phyloP scores from a whole-genome alignment of 2,888 invertebrate genomes.

The Heliconius hortense region DNA sequence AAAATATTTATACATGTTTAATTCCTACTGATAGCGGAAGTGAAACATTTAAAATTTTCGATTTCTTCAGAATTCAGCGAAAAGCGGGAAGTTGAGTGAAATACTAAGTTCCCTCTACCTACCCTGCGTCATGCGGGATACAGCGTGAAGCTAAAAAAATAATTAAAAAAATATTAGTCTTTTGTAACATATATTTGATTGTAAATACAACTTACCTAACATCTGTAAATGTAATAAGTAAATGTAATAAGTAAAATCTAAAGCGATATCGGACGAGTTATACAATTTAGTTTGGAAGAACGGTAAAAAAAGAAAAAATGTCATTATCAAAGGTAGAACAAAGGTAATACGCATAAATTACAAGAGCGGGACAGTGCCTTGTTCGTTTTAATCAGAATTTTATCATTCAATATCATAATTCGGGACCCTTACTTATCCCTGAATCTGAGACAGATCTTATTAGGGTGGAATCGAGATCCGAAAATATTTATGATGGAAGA shows the following conservation, averaged over 20 bases:
- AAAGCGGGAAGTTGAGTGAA: no score
- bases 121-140: no score
- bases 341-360: slow-evolving; percentile 31
- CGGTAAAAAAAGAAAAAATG: slow-evolving; percentile 29
- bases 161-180: no score
- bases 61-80: no score
- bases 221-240: not conserved
- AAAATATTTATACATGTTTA: not conserved
- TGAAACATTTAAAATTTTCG: not conserved
- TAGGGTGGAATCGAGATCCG: slow-evolving; percentile 17
- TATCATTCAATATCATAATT: slow-evolving; percentile 35
- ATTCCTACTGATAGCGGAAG: not conserved
- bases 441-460: slow-evolving; percentile 21
- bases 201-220: not conserved
- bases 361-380: slow-evolving; percentile 19
- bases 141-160: no score
- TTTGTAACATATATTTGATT: not conserved
- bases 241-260: not conserved
- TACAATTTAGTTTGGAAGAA: slow-evolving; percentile 24
- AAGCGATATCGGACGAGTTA: slow-evolving; percentile 3
- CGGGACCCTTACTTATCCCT: slow-evolving; percentile 24
- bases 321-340: slow-evolving; percentile 29
- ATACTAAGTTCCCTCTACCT: no score
- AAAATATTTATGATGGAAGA: slow-evolving; percentile 21
- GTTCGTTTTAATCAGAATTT: slow-evolving; percentile 36